Conservation (phyloP, 2,113 vertebrate genomes). For the Hypocryptadius cinnamomeus region DNA sequence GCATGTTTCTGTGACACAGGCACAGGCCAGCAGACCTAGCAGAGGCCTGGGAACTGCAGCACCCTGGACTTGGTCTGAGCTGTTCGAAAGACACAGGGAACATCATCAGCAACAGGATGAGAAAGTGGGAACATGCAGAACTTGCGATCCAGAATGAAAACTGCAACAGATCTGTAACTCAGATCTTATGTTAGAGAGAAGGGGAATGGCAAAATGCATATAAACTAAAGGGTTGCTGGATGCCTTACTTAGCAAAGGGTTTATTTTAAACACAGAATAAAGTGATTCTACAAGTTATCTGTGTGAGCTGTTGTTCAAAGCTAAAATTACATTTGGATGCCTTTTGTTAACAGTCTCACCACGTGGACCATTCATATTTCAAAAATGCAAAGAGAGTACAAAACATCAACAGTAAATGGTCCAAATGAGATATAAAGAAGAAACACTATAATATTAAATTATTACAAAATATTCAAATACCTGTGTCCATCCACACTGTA, state of each 20-base stretch:
- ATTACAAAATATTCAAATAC: conserved; percentile 29
- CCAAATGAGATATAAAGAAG: neutral
- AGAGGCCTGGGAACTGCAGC: neutral
- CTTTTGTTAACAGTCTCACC: neutral
- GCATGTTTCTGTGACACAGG: conserved; percentile 16
- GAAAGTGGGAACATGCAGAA: neutral
- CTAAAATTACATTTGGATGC: neutral
- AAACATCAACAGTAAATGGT: neutral
- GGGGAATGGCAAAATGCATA: neutral
- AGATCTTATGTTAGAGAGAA: neutral
- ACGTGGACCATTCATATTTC: neutral
- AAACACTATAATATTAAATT: neutral
- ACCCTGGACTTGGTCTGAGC: neutral
- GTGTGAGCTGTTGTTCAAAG: neutral
- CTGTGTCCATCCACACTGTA: conserved; percentile 59
- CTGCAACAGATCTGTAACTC: neutral
- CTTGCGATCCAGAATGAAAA: neutral
- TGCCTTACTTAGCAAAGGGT: neutral
- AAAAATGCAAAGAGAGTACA: neutral
- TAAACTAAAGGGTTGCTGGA: neutral
- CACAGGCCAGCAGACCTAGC: neutral
- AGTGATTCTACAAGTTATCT: neutral
- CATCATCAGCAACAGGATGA: neutral
- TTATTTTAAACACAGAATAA: neutral
- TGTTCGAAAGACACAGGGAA: neutral